A percentile compares a stretch with the other conserved stretches of the same genome.
phyloP scores from a whole-genome alignment of 2,888 invertebrate genomes.

The Pelosia muscerda region DNA sequence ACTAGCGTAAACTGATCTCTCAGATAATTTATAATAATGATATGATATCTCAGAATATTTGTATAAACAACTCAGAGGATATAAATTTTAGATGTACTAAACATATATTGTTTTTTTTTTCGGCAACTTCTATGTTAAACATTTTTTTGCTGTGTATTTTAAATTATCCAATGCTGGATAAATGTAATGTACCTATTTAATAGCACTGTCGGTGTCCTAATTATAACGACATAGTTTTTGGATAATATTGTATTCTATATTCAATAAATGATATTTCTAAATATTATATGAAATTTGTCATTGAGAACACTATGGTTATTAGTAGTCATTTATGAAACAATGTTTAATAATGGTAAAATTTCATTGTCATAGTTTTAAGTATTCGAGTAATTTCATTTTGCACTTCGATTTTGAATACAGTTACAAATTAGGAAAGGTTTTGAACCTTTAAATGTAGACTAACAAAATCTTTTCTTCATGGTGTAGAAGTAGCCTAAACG shows the following conservation, averaged over 20 bases:
- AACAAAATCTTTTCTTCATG: constrained; percentile 80
- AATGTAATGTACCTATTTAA: constrained; percentile 75
- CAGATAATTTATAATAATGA: constrained; percentile 84
- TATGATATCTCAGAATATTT: constrained; percentile 84
- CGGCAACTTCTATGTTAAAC: constrained; percentile 75
- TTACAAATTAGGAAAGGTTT: constrained; percentile 80
- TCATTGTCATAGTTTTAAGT: constrained; percentile 86
- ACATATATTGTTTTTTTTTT: constrained; percentile 71
- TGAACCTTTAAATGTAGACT: constrained; percentile 74
- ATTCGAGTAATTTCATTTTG: constrained; percentile 84
- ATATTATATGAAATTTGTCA: constrained; percentile 83
- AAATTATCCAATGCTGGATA: constrained; percentile 77
- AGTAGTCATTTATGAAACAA: constrained; percentile 82
- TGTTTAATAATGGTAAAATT: constrained; percentile 82
- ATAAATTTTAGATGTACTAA: constrained; percentile 80
- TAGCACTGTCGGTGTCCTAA: constrained; percentile 84
- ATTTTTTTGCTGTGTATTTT: constrained; percentile 75
- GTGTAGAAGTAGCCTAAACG: constrained; percentile 79
- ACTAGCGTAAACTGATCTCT: constrained; percentile 86
- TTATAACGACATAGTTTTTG: constrained; percentile 84
- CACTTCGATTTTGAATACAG: constrained; percentile 82
- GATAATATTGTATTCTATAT: constrained; percentile 86
- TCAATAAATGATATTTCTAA: constrained; percentile 84
- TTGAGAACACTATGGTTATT: constrained; percentile 82
- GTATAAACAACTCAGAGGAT: constrained; percentile 83